Base-by-base conservation (phyloP, 2,113 vertebrate species). In the Pavo muticus region DNA sequence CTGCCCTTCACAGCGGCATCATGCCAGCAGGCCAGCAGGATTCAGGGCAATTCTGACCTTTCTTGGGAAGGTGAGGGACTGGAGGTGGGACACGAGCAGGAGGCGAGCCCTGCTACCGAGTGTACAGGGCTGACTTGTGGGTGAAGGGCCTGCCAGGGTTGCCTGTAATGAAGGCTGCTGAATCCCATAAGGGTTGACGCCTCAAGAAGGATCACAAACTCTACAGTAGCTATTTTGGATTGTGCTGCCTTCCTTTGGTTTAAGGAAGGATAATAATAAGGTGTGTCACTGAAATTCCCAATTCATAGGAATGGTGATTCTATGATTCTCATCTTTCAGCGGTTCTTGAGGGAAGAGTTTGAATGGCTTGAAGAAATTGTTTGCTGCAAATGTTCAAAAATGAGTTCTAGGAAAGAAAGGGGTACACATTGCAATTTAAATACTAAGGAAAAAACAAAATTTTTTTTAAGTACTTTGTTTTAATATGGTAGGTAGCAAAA, bases 41-140 rank as follows among this genome's bases (percentile, higher is more conserved):
- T 47, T 74, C 29, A 50, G 68, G 72, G 56, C 35, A 27, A 1
- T 77, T 64, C 35, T 48, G 61, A n/a, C 32, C 47, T n/a, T 56
- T 47, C 21, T 60, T 18, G 14, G 44, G 16, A 72, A 68, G 50
- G 37, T 17, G 67, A 83, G 32, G 17, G 35, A 7, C 2, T 50
- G 56, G 69, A 71, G 8, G 17, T 18, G n/a, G 47, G 70, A 39
- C 0, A 7, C 7, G 24, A 64, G 39, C 40, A 35, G 48, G 18
- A 39, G 56, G 25, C 14, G 5, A 24, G 37, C 9, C 20, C 4
- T 20, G 17, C 63, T 3, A 0, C 39, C 39, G 35, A 39, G 20
- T 40, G 19, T n/a, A 9, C 0, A 3, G 32, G 57, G 25, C 48
- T 87, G 50, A 30, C 11, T n/a, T 0, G 0, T n/a, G 68, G 5